Percentiles rank a stretch among this genome's conserved stretches.
These are phyloP conservation scores for Patella vulgata DNA, from an alignment of 1,140 invertebrate genomes.

Conservation along the genomic window DNA sequence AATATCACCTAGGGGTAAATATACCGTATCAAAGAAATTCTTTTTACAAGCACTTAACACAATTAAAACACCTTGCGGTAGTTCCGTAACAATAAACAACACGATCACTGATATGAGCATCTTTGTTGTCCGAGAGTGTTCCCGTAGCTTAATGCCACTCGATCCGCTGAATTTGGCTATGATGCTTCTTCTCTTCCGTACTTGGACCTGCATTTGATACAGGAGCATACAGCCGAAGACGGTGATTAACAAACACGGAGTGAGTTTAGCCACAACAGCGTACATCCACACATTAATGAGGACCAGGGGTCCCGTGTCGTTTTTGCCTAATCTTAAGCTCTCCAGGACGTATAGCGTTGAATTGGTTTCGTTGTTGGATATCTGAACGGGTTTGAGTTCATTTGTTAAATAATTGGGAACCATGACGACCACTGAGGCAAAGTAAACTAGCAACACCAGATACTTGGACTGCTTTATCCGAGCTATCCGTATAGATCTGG, in stretches of 20 bases:
- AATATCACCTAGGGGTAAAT: constrained; percentile 79
- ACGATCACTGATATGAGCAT: constrained; percentile 89
- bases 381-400: constrained; percentile 33
- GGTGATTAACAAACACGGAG: constrained; percentile 67
- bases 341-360: constrained; percentile 67
- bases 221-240: constrained; percentile 69
- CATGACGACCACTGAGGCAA: constrained; percentile 79
- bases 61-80: constrained; percentile 74
- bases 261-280: constrained; percentile 61
- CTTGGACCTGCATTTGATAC: constrained; percentile 71
- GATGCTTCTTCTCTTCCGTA: constrained; percentile 54
- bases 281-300: constrained; percentile 63
- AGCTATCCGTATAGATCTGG: constrained; percentile 70
- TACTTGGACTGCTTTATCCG: constrained; percentile 74
- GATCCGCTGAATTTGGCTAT: constrained; percentile 55
- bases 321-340: constrained; percentile 59
- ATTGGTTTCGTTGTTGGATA: constrained; percentile 22
- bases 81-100: constrained; percentile 86
- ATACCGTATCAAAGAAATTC: constrained; percentile 66
- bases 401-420: constrained; percentile 76
- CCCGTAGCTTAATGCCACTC: constrained; percentile 44
- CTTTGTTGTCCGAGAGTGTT: constrained; percentile 90
- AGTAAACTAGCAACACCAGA: constrained; percentile 78
- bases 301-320: constrained; percentile 70
- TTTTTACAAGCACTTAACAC: constrained; percentile 57